Percentiles rank a stretch among this genome's conserved stretches.
phyloP scores from a whole-genome alignment of 2,888 invertebrate species.

The Agapetus fuscipes region DNA sequence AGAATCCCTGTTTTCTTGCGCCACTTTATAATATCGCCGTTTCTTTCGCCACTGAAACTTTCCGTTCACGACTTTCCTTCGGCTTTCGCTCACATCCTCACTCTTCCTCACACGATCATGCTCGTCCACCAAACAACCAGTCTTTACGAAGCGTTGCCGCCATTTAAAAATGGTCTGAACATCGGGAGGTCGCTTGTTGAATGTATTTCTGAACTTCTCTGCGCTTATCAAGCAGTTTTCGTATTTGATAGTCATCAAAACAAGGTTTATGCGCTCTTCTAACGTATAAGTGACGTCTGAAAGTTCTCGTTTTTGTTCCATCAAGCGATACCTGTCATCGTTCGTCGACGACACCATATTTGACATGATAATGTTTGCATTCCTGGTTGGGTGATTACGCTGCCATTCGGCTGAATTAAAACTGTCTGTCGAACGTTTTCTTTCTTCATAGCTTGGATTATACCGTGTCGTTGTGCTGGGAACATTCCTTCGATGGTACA shows the following conservation, averaged over 20 bases:
- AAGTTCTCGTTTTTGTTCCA: constrained; percentile 30
- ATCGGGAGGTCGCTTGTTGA: constrained; percentile 41
- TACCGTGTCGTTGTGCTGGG: too few relatives aligned
- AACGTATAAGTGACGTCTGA: constrained; percentile 36
- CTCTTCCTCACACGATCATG: constrained; percentile 26
- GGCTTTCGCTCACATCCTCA: not conserved
- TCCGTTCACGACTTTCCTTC: not conserved
- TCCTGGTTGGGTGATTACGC: too few relatives aligned
- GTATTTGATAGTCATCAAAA: constrained; percentile 38
- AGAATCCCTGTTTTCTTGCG: not conserved
- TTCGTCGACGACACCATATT: constrained; percentile 40
- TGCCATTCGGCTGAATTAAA: too few relatives aligned
- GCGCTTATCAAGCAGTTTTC: constrained; percentile 40
- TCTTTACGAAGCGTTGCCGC: constrained; percentile 34
- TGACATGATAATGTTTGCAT: constrained; percentile 32
- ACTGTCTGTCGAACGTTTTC: too few relatives aligned
- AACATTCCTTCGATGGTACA: too few relatives aligned
- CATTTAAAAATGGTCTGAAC: constrained; percentile 41
- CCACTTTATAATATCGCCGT: constrained; percentile 1
- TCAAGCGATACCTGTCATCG: constrained; percentile 34
- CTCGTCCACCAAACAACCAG: constrained; percentile 38
- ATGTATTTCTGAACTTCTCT: constrained; percentile 34
- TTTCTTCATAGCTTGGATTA: too few relatives aligned
- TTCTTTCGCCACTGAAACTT: not conserved
- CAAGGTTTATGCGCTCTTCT: constrained; percentile 36